Evolutionary conservation across 1,140 invertebrate species (phyloP), one percentile per base, ranked within the genome.

Genomic region (Melitaea cinxia): DNA sequence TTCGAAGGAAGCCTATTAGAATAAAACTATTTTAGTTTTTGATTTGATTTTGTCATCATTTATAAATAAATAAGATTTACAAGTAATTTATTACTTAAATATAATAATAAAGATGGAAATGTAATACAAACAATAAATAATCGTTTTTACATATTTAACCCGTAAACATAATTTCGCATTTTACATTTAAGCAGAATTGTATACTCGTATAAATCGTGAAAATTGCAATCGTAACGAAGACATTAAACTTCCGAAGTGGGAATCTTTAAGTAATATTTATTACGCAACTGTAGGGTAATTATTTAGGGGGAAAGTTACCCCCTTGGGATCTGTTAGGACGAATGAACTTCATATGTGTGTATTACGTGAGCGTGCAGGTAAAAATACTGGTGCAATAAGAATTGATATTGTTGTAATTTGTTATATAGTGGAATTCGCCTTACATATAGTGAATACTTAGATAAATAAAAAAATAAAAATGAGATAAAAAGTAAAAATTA

Each of bases 221-320:
- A 59, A 66, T 47, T 66, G 64, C 68, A 70, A 70, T 66, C 65
- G 65, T 65, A 69, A 73, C 67, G 68, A 75, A 77, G 64, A 72
- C 70, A 74, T 77, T 75, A 77, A 77, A 68, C 68, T 63, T 67
- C 68, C 66, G 63, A 66, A 66, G 53, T 58, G 73, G 68, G 68
- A 68, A 72, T 68, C 69, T 78, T 76, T 80, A 82, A 80, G 80
- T 82, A 80, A 80, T 80, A 82, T 82, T 82, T 82, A 82, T 82
- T 76, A 68, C 75, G 53, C 74, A 76, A 80, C 77, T 72, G 80
- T 63, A 66, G 61, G 67, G 79, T 82, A 82, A 82, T 82, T 82
- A 82, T 82, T 82, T 82, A 82, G 70, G 71, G 72, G 70, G 35
- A 37, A 60, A 45, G 33, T 52, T 47, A 47, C 45, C 35, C 59